Percentiles rank a stretch among this genome's conserved stretches.
Conservation (phyloP, 2,888 invertebrate species). For the Hirtodrosophila trivittata region DNA sequence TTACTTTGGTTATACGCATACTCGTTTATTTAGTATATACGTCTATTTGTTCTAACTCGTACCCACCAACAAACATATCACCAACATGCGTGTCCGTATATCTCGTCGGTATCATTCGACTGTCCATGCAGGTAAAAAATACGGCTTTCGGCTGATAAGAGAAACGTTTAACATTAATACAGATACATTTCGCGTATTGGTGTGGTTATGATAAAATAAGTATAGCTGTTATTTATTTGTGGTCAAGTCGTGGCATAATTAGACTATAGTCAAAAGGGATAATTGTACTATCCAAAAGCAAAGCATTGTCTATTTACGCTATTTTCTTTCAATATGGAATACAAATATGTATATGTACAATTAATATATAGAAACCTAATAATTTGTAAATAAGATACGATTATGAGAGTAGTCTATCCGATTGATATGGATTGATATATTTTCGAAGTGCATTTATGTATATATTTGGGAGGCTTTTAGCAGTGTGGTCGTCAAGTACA, state of each 20-base stretch:
- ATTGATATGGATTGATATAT: too few species aligned
- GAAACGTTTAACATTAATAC: conserved; percentile 44
- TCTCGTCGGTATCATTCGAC: conserved; percentile 97
- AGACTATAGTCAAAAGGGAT: too few species aligned
- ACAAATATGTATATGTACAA: too few species aligned
- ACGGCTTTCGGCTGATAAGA: conserved; percentile 95
- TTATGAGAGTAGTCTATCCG: too few species aligned
- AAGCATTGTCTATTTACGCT: too few species aligned
- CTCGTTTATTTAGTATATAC: not conserved
- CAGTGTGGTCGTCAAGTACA: too few species aligned
- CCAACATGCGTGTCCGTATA: conserved; percentile 98
- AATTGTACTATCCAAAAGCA: conserved; percentile 14
- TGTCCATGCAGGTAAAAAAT: conserved; percentile 99
- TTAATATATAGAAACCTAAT: too few species aligned
- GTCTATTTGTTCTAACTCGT: conserved; percentile 32
- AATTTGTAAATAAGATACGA: too few species aligned
- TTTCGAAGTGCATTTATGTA: too few species aligned
- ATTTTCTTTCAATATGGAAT: too few species aligned
- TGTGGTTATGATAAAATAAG: conserved; percentile 14
- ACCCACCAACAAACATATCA: conserved; percentile 97
- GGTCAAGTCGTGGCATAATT: too few species aligned
- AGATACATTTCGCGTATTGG: conserved; percentile 18
- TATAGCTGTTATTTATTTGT: conserved; percentile 25
- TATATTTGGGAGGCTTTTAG: too few species aligned
- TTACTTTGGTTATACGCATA: conserved; percentile 2